phyloP scores from a whole-genome alignment of 2,797 vertebrate species.

The Furcifer pardalis region DNA sequence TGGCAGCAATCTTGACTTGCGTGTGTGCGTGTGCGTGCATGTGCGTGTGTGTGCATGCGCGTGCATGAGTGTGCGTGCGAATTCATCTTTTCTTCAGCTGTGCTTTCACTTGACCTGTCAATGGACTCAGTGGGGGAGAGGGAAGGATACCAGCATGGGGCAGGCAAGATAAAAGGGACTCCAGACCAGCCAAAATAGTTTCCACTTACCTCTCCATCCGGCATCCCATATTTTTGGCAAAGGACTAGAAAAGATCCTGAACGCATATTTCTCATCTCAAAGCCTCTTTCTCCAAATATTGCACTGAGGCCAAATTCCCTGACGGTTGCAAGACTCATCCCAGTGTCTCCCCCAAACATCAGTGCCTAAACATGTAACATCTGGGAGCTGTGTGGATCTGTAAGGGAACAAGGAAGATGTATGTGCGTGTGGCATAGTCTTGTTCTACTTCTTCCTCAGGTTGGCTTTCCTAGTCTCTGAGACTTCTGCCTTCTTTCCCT shows the following conservation, averaged over 20 bases:
- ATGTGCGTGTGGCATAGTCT: background rate
- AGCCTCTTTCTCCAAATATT: constrained; percentile 65
- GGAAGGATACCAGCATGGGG: constrained; percentile 39
- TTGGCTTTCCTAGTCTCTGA: no score
- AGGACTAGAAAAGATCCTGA: constrained; percentile 60
- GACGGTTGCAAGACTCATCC: constrained; percentile 58
- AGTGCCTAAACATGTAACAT: constrained; percentile 52
- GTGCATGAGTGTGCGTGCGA: background rate
- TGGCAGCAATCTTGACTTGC: no score
- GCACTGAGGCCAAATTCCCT: constrained; percentile 51
- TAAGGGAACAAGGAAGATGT: background rate
- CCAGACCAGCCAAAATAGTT: constrained; percentile 63
- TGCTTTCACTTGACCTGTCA: constrained; percentile 66
- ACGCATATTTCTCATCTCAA: constrained; percentile 50
- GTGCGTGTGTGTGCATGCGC: no score
- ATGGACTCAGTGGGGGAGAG: constrained; percentile 53
- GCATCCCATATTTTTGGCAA: constrained; percentile 63
- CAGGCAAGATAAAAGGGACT: constrained; percentile 62
- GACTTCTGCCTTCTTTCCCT: no score
- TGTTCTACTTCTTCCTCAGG: no score
- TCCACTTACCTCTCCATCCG: constrained; percentile 45
- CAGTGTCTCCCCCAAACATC: constrained; percentile 8
- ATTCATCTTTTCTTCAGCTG: no score
- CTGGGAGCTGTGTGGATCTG: accelerated
- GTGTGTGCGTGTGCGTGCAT: no score